phyloP scores from a whole-genome alignment of 2,888 invertebrate species.

The Drosophila picticornis region DNA sequence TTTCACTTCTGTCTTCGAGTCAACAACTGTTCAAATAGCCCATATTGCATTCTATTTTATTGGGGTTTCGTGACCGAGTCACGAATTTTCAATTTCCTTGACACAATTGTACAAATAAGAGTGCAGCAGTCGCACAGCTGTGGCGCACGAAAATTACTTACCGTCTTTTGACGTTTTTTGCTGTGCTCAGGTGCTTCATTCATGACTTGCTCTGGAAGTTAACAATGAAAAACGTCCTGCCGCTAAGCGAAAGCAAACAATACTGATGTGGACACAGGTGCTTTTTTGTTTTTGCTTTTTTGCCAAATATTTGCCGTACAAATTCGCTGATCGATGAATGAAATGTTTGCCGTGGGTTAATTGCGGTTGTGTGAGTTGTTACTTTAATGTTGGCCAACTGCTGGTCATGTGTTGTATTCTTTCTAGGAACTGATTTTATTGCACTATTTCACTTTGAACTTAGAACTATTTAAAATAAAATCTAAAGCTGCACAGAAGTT shows the following conservation, averaged over 20 bases:
- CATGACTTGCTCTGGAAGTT: constrained; percentile 50
- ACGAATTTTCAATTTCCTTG: constrained; percentile 33
- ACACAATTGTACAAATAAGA: constrained; percentile 69
- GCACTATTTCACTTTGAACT: constrained; percentile 42
- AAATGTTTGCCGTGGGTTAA: constrained; percentile 31
- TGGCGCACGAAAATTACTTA: constrained; percentile 51
- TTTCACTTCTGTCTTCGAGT: constrained; percentile 1
- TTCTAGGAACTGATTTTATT: constrained; percentile 49
- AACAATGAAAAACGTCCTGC: constrained; percentile 43
- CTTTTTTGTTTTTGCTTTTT: constrained; percentile 6
- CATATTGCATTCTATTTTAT: constrained; percentile 5
- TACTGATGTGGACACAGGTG: constrained; percentile 49
- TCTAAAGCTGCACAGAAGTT: constrained; percentile 36
- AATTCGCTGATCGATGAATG: constrained; percentile 57
- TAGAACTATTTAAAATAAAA: constrained; percentile 50
- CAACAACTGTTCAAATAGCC: constrained; percentile 63
- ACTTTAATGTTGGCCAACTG: neutral
- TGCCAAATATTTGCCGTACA: constrained; percentile 6
- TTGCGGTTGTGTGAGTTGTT: constrained; percentile 1
- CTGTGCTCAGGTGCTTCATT: constrained; percentile 80
- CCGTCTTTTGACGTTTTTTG: constrained; percentile 81
- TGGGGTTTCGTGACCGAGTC: constrained; percentile 23
- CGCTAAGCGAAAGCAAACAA: constrained; percentile 54
- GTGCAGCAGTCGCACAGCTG: neutral
- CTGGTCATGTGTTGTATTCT: neutral